Base-by-base conservation (phyloP, 2,797 vertebrate species). In the Tinamus major region DNA sequence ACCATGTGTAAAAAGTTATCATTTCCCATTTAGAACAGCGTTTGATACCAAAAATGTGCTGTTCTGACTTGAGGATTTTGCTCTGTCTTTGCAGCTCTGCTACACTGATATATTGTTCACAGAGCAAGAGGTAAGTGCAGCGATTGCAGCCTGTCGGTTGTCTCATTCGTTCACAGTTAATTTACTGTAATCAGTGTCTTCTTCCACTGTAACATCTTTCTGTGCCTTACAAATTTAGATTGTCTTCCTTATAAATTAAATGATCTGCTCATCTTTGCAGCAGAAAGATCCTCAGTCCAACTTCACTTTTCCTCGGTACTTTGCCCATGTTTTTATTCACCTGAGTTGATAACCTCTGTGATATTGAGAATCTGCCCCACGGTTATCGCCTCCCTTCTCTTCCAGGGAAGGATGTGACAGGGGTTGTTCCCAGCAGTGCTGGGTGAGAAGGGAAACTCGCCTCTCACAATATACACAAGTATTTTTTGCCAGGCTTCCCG, bases 91-190 rank as follows among this genome's bases (percentile, higher is more conserved):
- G 39, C 97, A 99, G 99, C 98, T 99, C 29, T 99, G 99, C 81
- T 99, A 99, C 96, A 99, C 99, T 41, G 99, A 99, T 94, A 99
- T 99, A 92, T 98, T 99, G 87, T 99, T 99, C 94, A 99, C 99
- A 41, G 99, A 99, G 79, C 99, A 99, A 95, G 99, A 99, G 98
- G 99, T 99, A 75, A 97, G 97, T 67, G 24, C 39, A 23, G 19
- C 42, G 68, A 26, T 41, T 75, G 69, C 69, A 23, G 48, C n/a
- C 76, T 20, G 13, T 26, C 82, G 9, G 12, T 31, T 85, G 10
- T 58, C 41, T 89, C 42, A 3, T 90, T 87, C 70, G 23, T 80
- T 89, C 35, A 33, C 58, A 63, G 49, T 55, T 81, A 13, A 20
- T 9, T 82, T n/a, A 13, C 39, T 37, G 31, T 39, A 35, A 68